Percentiles rank a stretch among this genome's conserved stretches.
Conservation (phyloP, 2,888 invertebrate species). For the Acronicta aceris region DNA sequence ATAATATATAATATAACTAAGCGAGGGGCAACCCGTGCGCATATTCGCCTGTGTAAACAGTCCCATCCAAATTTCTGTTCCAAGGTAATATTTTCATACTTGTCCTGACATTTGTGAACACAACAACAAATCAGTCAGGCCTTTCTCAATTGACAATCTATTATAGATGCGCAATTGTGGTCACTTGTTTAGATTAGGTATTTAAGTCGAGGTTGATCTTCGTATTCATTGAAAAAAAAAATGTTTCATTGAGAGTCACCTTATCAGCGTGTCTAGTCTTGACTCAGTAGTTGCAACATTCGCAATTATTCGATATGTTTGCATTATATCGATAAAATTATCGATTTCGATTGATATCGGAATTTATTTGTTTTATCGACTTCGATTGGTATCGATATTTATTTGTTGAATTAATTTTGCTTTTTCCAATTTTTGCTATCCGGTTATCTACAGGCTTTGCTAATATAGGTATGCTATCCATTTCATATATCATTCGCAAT, state of each 20-base stretch:
- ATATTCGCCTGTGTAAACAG: no score
- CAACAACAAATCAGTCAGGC: no score
- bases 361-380: neutral
- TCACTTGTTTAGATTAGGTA: no score
- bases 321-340: neutral
- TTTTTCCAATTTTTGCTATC: conserved; percentile 52
- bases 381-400: neutral
- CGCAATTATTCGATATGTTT: neutral
- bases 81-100: no score
- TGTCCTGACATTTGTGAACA: no score
- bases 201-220: no score
- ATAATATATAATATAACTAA: no score
- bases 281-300: neutral
- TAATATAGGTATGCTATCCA: conserved; percentile 61
- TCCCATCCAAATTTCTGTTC: no score
- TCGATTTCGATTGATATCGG: neutral
- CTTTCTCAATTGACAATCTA: no score
- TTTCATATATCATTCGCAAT: conserved; percentile 50
- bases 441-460: conserved; percentile 49
- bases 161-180: no score
- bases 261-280: neutral
- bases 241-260: neutral
- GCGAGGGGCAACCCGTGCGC: no score
- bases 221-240: no score
- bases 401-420: conserved; percentile 33